Percentiles rank a stretch among this genome's conserved stretches.
Evolutionary conservation across 2,113 vertebrate genomes (phyloP).

Genomic region (Aegithalos caudatus): DNA sequence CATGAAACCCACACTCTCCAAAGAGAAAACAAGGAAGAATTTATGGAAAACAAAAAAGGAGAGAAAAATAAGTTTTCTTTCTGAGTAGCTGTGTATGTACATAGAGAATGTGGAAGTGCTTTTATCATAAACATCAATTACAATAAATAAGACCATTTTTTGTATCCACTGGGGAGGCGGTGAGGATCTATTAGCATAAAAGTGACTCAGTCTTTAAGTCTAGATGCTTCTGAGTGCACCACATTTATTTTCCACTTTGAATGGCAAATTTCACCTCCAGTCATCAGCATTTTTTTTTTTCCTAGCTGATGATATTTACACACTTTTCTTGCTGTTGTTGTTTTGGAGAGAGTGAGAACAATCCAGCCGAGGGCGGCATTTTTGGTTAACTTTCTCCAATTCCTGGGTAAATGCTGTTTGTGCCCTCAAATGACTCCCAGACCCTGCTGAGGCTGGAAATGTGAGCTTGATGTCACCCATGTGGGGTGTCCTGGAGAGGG

Average conservation of each 20-base stretch:
- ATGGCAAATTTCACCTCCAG: background rate
- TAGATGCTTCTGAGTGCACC: background rate
- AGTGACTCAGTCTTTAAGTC: background rate
- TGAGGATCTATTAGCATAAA: background rate
- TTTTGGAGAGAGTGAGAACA: background rate
- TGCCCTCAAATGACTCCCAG: background rate
- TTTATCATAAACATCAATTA: background rate
- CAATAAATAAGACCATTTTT: background rate
- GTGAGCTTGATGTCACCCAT: background rate
- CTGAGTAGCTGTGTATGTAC: background rate
- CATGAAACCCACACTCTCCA: too few species aligned
- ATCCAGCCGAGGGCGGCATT: accelerated
- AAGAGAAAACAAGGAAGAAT: background rate
- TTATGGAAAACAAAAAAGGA: background rate
- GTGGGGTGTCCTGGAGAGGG: background rate
- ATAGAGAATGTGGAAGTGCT: background rate
- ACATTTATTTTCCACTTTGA: background rate
- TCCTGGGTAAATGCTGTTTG: background rate
- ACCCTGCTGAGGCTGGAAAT: background rate
- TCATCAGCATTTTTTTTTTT: background rate
- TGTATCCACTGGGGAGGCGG: background rate
- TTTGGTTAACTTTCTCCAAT: background rate
- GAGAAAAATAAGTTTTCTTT: background rate
- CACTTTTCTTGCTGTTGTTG: background rate
- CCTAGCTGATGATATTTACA: background rate